Percentiles rank a stretch among this genome's conserved stretches.
phyloP scores from a whole-genome alignment of 2,797 vertebrate species.

The Eospalax fontanierii region DNA sequence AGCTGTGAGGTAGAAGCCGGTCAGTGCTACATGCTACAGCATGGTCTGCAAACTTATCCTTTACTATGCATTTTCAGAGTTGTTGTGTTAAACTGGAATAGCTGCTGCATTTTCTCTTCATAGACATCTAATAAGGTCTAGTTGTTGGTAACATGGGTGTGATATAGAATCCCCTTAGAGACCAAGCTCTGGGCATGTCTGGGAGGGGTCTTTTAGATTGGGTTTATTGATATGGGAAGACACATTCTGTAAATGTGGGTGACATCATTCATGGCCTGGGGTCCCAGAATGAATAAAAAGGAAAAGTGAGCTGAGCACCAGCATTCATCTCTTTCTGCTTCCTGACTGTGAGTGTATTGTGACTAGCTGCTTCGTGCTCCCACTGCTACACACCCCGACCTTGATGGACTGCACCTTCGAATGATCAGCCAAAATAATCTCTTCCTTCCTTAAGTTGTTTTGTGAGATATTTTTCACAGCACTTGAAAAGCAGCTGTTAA shows the following conservation, averaged over 20 bases:
- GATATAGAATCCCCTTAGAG: not conserved
- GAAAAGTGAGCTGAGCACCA: too few relatives aligned
- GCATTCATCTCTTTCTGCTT: not conserved
- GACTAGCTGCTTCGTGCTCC: not conserved
- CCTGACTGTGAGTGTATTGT: not conserved
- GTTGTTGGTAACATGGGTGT: conserved; percentile 91
- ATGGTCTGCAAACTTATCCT: conserved; percentile 94
- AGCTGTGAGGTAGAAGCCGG: conserved; percentile 93
- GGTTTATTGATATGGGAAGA: not conserved
- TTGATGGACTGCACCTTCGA: too few relatives aligned
- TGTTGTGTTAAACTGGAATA: conserved; percentile 94
- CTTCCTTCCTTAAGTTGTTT: not conserved
- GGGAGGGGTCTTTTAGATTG: not conserved
- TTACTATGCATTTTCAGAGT: conserved; percentile 92
- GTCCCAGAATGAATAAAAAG: too few relatives aligned
- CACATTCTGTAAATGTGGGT: not conserved
- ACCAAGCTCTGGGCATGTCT: not conserved
- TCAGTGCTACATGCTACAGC: conserved; percentile 93
- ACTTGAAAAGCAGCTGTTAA: not conserved
- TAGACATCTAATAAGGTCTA: conserved; percentile 87
- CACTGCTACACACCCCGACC: rapidly evolving
- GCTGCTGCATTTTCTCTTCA: conserved; percentile 91
- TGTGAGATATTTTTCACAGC: not conserved
- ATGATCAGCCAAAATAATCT: not conserved
- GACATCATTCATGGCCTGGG: not conserved